Base-by-base conservation (phyloP, 1,140 invertebrate genomes). In the Sweltsa coloradensis region DNA sequence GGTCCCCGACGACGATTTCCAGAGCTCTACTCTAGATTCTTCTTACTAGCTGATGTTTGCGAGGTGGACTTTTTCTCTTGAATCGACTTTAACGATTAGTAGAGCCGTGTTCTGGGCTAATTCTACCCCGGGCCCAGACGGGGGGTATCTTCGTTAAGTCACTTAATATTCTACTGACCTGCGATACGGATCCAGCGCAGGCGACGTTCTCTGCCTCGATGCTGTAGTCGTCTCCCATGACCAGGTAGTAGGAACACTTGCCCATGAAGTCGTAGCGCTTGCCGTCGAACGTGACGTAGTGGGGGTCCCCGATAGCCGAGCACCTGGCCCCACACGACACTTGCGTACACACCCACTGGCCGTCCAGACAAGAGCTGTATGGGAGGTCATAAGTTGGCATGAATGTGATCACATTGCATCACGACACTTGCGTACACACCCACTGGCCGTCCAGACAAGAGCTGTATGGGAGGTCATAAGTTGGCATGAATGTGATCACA, bases 221-320 rank as follows among this genome's bases (percentile, higher is more conserved):
- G 0, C 76, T 78, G 52, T 83, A 74, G 53, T 83, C 75, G 0
- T 69, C 56, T 0, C 69, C 69, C 53, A 82, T 78, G 1, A 91
- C 65, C 34, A 94, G 60, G 57, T 85, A 83, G 59, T 93, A 93
- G 0, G 79, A 78, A 64, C 90, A 94, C 50, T 82, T 79, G 7
- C 89, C 89, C 83, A 90, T 89, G 60, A 91, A 93, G 62, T 91
- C 80, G 60, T 77, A 93, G 6, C 73, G 72, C 46, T 75, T 77
- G 0, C 88, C 88, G 64, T 93, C 90, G 59, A 93, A 94, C 0
- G 89, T 94, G 19, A 75, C 75, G 63, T 91, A 94, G 66, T 94
- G 90, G 3, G 89, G 89, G 68, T 92, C 89, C 0, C 89, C 89
- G 16, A 88, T 71, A 0, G 83, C 80, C 0, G 81, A 74, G 61